Evolutionary conservation across 2,797 vertebrate genomes (phyloP), one percentile per base, ranked within the genome.

Genomic region (Parotocinclus haroldoi): DNA sequence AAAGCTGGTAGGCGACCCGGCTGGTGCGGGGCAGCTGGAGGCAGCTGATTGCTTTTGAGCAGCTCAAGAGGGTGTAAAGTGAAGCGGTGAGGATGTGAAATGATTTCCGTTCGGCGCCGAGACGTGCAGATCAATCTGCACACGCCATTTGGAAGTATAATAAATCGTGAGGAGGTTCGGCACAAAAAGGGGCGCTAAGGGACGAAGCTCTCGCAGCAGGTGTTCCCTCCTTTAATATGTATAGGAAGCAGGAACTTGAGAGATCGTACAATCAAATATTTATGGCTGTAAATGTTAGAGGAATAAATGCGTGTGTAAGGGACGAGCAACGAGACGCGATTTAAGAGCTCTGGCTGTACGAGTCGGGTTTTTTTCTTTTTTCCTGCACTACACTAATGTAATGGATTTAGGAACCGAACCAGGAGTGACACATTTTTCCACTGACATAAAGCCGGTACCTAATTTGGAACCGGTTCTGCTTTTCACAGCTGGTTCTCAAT

Each of bases 181-280:
- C 46, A 37, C 52, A 61, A 70, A 51, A 13, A 58, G 59, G 45
- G 62, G 46, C 49, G 49, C 17, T 58, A 9, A 14, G 44, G 53
- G 37, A 63, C 45, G 53, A 63, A 51, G 36, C 39, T 27, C 18
- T 49, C 40, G 46, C 45, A 63, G 59, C 68, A 69, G 68, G 60
- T 63, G 59, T 63, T 54, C 46, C 48, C 27, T 68, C 58, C 45
- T 54, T 69, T 56, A 69, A 56, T 69, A 69, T 69, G 68, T 57
- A 69, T 57, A 63, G 57, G 53, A 63, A 12, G 13, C 13, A 69
- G 40, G 52, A 52, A 44, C 18, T 7, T 36, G 27, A 27, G 59
- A 62, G 58, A 69, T 57, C 49, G 68, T 56, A 56, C n/a, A 7
- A 69, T 63, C 45, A 54, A 69, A 69, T 63, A 63, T 69, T 69